Conservation (phyloP, 2,888 invertebrate species). For the Pherbina coryleti region DNA sequence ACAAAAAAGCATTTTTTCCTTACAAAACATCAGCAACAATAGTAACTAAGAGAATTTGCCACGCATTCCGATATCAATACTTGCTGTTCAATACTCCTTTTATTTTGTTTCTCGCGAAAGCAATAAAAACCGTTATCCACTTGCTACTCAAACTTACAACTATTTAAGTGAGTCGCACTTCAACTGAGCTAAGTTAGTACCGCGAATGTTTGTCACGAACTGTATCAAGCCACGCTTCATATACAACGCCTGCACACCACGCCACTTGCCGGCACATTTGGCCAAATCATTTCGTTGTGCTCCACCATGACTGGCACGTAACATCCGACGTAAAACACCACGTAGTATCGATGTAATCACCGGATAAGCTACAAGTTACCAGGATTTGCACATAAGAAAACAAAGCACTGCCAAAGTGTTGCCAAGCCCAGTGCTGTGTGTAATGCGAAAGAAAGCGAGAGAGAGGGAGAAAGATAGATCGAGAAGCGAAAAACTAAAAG, state of each 20-base stretch:
- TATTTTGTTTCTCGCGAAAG: too few species aligned
- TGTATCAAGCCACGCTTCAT: neutral
- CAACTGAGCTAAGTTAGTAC: neutral
- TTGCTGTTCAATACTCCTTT: too few species aligned
- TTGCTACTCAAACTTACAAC: neutral
- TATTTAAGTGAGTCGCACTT: constrained; percentile 13
- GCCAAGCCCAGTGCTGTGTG: neutral
- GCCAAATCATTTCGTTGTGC: neutral
- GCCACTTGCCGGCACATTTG: neutral
- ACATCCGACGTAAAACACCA: constrained; percentile 56
- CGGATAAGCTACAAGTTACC: constrained; percentile 70
- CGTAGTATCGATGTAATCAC: constrained; percentile 69
- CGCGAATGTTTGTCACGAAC: too few species aligned
- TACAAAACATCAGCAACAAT: too few species aligned
- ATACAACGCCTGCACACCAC: neutral
- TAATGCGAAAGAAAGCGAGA: too few species aligned
- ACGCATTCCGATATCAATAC: too few species aligned
- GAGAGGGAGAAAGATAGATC: neutral
- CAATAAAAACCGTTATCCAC: neutral
- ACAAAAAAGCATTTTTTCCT: too few species aligned
- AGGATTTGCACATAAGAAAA: constrained; percentile 62
- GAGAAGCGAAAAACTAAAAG: neutral
- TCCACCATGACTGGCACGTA: constrained; percentile 25
- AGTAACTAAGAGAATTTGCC: too few species aligned
- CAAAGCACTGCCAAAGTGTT: neutral